Evolutionary conservation across 2,797 vertebrate genomes (phyloP), one percentile per base, ranked within the genome.

Genomic region (Synanceia verrucosa): DNA sequence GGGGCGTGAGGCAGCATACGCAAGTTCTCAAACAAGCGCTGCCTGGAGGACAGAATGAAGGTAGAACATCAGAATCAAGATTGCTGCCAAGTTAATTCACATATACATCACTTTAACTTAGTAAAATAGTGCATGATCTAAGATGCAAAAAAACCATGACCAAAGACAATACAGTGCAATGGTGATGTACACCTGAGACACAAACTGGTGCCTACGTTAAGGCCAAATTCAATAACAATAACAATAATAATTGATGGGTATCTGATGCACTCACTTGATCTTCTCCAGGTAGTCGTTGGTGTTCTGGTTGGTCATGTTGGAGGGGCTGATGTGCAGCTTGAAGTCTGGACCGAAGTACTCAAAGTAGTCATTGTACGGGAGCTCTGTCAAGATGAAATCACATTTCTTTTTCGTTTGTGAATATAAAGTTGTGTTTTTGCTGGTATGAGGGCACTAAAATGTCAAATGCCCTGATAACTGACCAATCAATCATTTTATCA

Each of bases 221-320:
- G 39, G 26, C 0, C 2, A 9, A 9, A 2, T 41, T 29, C 43
- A 52, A n/a, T n/a, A n/a, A n/a, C 43, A 46, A 52, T n/a, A 39
- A 39, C 18, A 14, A 9, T 0, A 39, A 39, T 39, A 39, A 8
- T 16, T 39, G 16, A 39, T n/a, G n/a, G 18, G 16, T 39, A 16
- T 31, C 44, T 51, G 0, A 31, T 4, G 13, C 9, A 76, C 90
- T 86, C 59, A 92, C 91, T 99, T 99, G 85, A 99, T 99, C 91
- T 99, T 99, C 87, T 99, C 97, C 61, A 99, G 91, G 85, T 99
- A 99, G 70, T 99, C 97, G 0, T 96, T 99, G 65, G 97, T 99
- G 84, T 99, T 99, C 92, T 99, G 98, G 89, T 99, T 99, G 74
- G 98, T 99, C 98, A 98, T 99, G 89, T 99, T 99, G 44, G 97